Percentiles rank a stretch among this genome's conserved stretches.
phyloP scores from a whole-genome alignment of 2,797 vertebrate species.

The Schizothorax lantsangensis region DNA sequence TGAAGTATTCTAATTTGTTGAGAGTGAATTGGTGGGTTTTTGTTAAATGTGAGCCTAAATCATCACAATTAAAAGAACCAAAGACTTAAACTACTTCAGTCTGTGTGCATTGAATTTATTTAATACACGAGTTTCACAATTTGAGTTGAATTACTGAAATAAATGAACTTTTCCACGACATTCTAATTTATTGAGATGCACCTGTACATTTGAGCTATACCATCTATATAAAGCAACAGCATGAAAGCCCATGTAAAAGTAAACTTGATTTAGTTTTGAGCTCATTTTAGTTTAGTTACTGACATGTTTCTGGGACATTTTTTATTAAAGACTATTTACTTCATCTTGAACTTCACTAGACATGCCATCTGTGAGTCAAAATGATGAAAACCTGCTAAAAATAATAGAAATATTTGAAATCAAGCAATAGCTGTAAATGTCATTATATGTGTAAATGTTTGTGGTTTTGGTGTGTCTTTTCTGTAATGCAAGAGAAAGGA shows the following conservation, averaged over 20 bases:
- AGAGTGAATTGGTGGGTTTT: no score
- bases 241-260: not conserved
- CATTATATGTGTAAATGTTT: slow-evolving; percentile 34
- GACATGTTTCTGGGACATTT: not conserved
- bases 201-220: not conserved
- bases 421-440: not conserved
- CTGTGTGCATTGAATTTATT: no score
- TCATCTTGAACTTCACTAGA: not conserved
- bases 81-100: no score
- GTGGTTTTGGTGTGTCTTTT: slow-evolving; percentile 22
- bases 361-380: not conserved
- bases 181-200: no score
- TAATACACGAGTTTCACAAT: no score
- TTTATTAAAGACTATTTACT: not conserved
- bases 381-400: not conserved
- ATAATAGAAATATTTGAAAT: not conserved
- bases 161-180: no score
- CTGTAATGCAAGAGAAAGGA: not conserved
- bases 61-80: no score
- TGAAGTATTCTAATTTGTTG: no score
- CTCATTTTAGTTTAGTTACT: not conserved
- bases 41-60: no score
- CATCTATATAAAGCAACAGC: not conserved
- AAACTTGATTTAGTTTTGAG: not conserved
- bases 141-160: no score